phyloP scores from a whole-genome alignment of 2,797 vertebrate species.

The Loriculus beryllinus region DNA sequence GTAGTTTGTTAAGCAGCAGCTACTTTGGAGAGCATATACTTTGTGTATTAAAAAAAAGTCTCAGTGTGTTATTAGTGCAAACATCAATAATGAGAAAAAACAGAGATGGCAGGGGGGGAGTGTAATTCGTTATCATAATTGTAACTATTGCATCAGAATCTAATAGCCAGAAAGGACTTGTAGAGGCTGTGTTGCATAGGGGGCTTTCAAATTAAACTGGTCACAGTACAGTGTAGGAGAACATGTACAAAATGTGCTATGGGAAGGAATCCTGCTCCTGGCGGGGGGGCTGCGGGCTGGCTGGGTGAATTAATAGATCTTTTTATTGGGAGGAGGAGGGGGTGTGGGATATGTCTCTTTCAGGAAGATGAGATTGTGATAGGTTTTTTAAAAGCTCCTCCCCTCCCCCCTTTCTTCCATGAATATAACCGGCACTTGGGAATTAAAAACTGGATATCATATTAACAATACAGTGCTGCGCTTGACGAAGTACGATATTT shows the following conservation, averaged over 20 bases:
- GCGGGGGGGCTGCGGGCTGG: not conserved
- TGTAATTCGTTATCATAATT: not conserved
- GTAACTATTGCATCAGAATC: not conserved
- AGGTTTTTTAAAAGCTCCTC: not conserved
- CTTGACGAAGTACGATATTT: not conserved
- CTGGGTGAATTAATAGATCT: not conserved
- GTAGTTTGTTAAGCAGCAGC: not conserved
- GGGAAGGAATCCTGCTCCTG: not conserved
- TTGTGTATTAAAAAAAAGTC: not conserved
- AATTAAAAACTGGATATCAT: not conserved
- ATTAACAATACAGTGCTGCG: not conserved
- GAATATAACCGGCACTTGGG: not conserved
- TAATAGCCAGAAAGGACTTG: not conserved
- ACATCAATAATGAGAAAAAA: not conserved
- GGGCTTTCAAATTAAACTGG: not conserved
- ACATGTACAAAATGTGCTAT: not conserved
- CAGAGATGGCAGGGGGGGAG: not conserved
- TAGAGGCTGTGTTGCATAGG: not conserved
- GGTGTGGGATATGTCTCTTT: not conserved
- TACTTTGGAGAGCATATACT: not conserved
- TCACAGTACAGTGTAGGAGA: not conserved
- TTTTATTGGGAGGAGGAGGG: not conserved
- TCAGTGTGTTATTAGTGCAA: not conserved
- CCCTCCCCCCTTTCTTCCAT: accelerated
- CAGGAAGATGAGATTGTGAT: not conserved